phyloP scores from a whole-genome alignment of 2,888 invertebrate species.

The Megalurothrips usitatus region DNA sequence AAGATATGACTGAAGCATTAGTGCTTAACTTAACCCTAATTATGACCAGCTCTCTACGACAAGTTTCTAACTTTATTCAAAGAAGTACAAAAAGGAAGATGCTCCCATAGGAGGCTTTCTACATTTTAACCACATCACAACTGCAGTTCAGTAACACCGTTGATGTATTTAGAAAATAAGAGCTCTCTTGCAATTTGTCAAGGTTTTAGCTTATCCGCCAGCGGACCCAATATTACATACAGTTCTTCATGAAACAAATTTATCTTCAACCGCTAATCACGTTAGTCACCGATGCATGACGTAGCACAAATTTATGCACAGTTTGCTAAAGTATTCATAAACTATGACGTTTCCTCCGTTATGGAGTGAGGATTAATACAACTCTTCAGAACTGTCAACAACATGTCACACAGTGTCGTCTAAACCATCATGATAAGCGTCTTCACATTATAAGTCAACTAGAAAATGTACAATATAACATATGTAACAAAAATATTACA shows the following conservation, averaged over 20 bases:
- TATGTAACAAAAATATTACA: conserved; percentile 25
- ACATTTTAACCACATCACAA: background rate
- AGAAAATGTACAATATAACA: conserved; percentile 27
- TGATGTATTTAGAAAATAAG: conserved; percentile 21
- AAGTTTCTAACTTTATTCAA: conserved; percentile 2
- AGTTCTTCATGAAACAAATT: background rate
- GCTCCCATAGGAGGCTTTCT: background rate
- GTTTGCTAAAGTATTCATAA: background rate
- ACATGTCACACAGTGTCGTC: background rate
- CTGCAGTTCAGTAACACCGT: background rate
- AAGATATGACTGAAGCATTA: conserved; percentile 25
- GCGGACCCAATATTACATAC: background rate
- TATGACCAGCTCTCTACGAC: background rate
- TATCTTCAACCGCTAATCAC: background rate
- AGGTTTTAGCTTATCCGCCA: background rate
- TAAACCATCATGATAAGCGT: conserved; percentile 14
- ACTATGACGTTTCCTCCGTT: background rate
- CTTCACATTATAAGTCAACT: conserved; percentile 17
- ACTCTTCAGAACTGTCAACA: background rate
- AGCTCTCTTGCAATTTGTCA: background rate
- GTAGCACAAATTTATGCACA: background rate
- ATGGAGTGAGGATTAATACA: background rate
- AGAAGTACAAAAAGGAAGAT: conserved; percentile 26
- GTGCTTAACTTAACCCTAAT: conserved; percentile 3
- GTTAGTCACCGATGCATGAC: background rate